Conservation (phyloP, 2,113 vertebrate genomes). For the Ascaphus truei region DNA sequence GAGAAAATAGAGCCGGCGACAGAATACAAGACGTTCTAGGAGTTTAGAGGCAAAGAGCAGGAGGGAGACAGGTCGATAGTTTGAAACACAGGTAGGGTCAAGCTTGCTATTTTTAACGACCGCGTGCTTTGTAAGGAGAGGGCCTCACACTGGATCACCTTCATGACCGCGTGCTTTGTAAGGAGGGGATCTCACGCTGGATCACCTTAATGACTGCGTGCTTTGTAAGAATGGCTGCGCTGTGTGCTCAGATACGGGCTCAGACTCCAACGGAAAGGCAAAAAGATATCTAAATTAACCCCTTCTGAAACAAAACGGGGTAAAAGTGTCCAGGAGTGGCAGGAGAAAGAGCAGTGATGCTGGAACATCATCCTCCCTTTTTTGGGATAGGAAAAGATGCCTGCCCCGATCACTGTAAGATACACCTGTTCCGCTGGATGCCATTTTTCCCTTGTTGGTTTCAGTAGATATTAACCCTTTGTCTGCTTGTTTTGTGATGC, state of each 20-base stretch:
- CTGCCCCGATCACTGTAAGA: background rate
- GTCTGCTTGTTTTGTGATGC: background rate
- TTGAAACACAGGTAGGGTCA: too few species aligned
- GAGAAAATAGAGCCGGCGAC: too few species aligned
- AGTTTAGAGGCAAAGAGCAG: too few species aligned
- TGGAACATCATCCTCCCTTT: constrained; percentile 34
- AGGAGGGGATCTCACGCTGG: constrained; percentile 56
- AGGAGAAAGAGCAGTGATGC: too few species aligned
- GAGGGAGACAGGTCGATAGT: too few species aligned
- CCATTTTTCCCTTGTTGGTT: background rate
- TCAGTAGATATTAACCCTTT: background rate
- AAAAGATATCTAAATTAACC: constrained; percentile 47
- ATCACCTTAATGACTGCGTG: constrained; percentile 65
- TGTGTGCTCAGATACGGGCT: background rate
- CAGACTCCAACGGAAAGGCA: background rate
- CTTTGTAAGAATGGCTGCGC: constrained; percentile 40
- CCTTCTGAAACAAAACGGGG: constrained; percentile 40
- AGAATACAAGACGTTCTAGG: too few species aligned
- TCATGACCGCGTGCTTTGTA: too few species aligned
- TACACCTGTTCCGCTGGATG: background rate
- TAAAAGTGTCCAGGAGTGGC: too few species aligned
- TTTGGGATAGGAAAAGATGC: background rate
- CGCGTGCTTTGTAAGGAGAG: too few species aligned
- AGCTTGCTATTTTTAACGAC: too few species aligned
- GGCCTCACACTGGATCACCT: too few species aligned